These are phyloP conservation scores for Coendou prehensilis DNA, from an alignment of 2,797 vertebrate species.

Conservation along the genomic window DNA sequence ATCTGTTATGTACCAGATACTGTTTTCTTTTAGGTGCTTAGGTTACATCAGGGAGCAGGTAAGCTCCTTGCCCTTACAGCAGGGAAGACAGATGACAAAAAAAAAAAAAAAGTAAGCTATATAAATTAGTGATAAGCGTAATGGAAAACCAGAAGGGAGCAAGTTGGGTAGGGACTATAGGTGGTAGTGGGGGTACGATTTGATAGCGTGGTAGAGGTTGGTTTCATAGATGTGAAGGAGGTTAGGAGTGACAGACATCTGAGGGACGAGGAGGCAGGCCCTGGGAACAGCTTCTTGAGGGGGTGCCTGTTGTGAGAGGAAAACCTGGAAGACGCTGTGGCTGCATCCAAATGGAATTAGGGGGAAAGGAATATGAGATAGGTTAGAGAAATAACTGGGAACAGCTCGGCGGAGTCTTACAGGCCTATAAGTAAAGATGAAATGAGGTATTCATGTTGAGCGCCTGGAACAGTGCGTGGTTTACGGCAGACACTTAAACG, in stretches of 20 bases:
- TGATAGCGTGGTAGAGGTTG: neutral
- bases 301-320: neutral
- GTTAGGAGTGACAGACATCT: neutral
- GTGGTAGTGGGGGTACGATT: neutral
- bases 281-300: neutral
- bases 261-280: neutral
- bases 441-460: neutral
- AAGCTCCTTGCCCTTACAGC: slow-evolving; percentile 5
- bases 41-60: neutral
- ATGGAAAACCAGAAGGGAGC: neutral
- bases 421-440: neutral
- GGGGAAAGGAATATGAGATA: neutral
- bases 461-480: neutral
- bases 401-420: neutral
- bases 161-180: neutral
- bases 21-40: neutral
- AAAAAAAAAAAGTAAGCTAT: neutral
- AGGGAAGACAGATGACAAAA: slow-evolving; percentile 29
- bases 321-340: neutral
- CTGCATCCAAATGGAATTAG: neutral
- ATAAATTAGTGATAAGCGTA: neutral
- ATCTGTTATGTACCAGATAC: neutral
- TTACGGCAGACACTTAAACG: neutral
- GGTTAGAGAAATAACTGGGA: neutral
- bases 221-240: slow-evolving; percentile 1